A percentile compares a stretch with the other conserved stretches of the same genome.
These are phyloP conservation scores for Sebastes paucispinis DNA, from an alignment of 2,797 vertebrate genomes.

Conservation along the genomic window DNA sequence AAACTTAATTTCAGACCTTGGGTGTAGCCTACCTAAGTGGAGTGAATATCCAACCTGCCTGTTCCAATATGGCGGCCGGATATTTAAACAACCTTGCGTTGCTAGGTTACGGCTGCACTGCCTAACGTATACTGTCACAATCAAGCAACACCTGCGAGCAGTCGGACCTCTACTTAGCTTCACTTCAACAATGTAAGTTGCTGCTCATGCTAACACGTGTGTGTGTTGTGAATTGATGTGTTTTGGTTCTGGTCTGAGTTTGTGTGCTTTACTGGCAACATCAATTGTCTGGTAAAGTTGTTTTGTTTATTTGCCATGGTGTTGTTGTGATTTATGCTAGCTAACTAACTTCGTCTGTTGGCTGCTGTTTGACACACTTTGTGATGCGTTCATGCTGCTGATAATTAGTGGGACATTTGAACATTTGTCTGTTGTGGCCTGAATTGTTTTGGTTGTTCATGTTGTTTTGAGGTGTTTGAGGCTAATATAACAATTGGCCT, in stretches of 20 bases:
- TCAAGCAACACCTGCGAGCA: not conserved
- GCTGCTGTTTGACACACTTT: not conserved
- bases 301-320: not conserved
- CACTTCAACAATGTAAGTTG: not conserved
- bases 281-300: not conserved
- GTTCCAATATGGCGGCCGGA: not conserved
- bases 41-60: not conserved
- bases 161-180: fast-evolving
- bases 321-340: not conserved
- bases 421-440: no score
- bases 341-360: not conserved
- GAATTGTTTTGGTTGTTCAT: not conserved
- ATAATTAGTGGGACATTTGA: no score
- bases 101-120: not conserved
- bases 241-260: not conserved
- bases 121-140: not conserved
- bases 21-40: not conserved
- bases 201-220: not conserved
- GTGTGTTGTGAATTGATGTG: not conserved
- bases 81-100: not conserved
- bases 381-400: not conserved
- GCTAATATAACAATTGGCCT: not conserved
- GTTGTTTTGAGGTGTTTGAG: not conserved
- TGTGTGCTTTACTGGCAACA: not conserved
- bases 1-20: no score